Percentiles rank a stretch among this genome's conserved stretches.
phyloP scores from a whole-genome alignment of 2,113 vertebrate species.

The Triplophysa tibetana region DNA sequence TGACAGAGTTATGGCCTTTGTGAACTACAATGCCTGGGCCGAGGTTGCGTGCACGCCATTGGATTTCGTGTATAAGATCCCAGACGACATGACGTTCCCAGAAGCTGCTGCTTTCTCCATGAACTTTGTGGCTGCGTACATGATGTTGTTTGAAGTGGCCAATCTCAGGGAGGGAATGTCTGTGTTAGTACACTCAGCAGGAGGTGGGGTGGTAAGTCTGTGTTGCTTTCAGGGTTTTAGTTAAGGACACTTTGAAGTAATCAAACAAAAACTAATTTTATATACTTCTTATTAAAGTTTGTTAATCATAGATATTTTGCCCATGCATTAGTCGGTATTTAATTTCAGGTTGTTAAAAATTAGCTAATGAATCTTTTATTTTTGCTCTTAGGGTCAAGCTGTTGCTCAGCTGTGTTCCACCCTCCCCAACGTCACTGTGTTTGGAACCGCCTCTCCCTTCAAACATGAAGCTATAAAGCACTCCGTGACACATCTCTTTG shows the following conservation, averaged over 20 bases:
- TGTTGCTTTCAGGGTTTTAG: slow-evolving; percentile 2
- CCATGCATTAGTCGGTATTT: too few species aligned
- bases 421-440: slow-evolving; percentile 87
- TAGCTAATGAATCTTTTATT: background rate
- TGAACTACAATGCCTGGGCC: slow-evolving; percentile 97
- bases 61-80: slow-evolving; percentile 95
- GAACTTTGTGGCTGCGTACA: slow-evolving; percentile 97
- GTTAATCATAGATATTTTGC: too few species aligned
- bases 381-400: slow-evolving; percentile 85
- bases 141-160: slow-evolving; percentile 98
- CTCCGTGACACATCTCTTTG: slow-evolving; percentile 92
- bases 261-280: background rate
- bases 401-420: slow-evolving; percentile 96
- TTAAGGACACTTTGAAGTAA: slow-evolving; percentile 6
- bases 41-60: slow-evolving; percentile 90
- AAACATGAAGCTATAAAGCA: slow-evolving; percentile 96
- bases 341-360: background rate
- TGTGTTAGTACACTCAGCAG: slow-evolving; percentile 94
- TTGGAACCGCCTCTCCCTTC: slow-evolving; percentile 92
- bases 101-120: slow-evolving; percentile 94
- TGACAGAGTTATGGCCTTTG: slow-evolving; percentile 94
- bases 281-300: too few species aligned
- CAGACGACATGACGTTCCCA: slow-evolving; percentile 92
- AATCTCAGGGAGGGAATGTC: slow-evolving; percentile 97
- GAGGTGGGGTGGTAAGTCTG: slow-evolving; percentile 90